phyloP scores from a whole-genome alignment of 2,113 vertebrate species.

The Poeciliopsis occidentalis region DNA sequence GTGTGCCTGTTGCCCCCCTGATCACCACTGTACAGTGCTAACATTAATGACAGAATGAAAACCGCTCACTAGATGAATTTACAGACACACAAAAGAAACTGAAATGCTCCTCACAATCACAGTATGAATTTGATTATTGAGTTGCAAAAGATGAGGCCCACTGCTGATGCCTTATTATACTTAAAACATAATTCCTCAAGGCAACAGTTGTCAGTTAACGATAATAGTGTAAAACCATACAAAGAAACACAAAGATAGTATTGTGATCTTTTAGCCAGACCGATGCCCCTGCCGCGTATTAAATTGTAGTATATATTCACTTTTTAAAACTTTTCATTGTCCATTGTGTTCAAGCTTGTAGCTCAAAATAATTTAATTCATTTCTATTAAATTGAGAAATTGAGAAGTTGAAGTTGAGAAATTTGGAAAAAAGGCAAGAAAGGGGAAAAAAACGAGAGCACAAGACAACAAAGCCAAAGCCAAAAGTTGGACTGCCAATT shows the following conservation, averaged over 20 bases:
- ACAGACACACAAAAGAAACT: conserved; percentile 53
- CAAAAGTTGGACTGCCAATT: neutral
- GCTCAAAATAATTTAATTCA: neutral
- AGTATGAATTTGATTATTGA: conserved; percentile 62
- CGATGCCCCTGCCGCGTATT: conserved; percentile 10
- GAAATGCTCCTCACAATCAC: conserved; percentile 58
- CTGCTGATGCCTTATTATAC: conserved; percentile 67
- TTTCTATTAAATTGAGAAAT: no score
- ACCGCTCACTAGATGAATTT: conserved; percentile 52
- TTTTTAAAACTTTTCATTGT: neutral
- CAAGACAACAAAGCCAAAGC: neutral
- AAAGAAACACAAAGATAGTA: conserved; percentile 46
- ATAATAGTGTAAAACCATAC: conserved; percentile 36
- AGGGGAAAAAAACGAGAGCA: no score
- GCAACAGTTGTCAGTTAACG: conserved; percentile 56
- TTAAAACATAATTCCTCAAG: conserved; percentile 51
- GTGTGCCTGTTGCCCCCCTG: conserved; percentile 30
- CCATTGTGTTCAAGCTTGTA: neutral
- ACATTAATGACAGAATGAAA: conserved; percentile 64
- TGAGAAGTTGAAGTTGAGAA: neutral
- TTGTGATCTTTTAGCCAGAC: conserved; percentile 39
- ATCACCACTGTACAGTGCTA: conserved; percentile 50
- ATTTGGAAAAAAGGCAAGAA: neutral
- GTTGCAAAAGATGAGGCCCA: conserved; percentile 52
- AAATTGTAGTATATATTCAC: neutral